These are phyloP conservation scores for Drosophila mimetica DNA, from an alignment of 2,888 invertebrate genomes.

Conservation along the genomic window DNA sequence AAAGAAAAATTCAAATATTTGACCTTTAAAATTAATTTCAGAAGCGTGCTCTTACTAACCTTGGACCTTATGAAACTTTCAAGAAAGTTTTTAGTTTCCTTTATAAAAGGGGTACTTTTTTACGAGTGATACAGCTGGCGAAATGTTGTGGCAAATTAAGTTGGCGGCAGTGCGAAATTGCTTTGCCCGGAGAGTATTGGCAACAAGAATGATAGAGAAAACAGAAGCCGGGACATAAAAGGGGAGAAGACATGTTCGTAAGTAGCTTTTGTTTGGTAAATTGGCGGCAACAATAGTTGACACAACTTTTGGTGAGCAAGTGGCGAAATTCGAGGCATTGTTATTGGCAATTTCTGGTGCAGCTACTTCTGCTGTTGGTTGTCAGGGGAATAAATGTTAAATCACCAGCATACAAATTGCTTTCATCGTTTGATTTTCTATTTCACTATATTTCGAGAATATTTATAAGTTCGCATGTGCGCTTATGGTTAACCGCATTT, in stretches of 20 bases:
- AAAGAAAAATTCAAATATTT: background rate
- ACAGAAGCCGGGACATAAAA: constrained; percentile 28
- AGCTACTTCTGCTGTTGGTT: constrained; percentile 26
- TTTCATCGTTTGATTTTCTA: constrained; percentile 32
- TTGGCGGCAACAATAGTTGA: constrained; percentile 70
- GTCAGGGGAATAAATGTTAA: constrained; percentile 40
- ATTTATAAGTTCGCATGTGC: background rate
- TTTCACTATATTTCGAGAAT: constrained; percentile 2
- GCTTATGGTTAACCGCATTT: constrained; percentile 23
- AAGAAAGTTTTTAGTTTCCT: background rate
- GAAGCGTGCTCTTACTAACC: background rate
- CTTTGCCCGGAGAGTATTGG: constrained; percentile 33
- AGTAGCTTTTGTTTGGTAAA: constrained; percentile 56
- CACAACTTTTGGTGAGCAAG: constrained; percentile 36
- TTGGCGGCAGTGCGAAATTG: constrained; percentile 52
- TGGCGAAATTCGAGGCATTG: constrained; percentile 44
- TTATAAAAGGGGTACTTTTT: background rate
- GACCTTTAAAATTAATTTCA: background rate
- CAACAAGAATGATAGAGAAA: constrained; percentile 16
- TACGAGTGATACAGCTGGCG: constrained; percentile 21
- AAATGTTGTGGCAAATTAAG: constrained; percentile 54
- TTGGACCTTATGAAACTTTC: background rate
- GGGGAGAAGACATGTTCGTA: constrained; percentile 38
- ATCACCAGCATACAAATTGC: constrained; percentile 37
- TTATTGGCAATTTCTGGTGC: constrained; percentile 42